Percentiles rank a stretch among this genome's conserved stretches.
These are phyloP conservation scores for Hermodice carunculata DNA, from an alignment of 2,888 invertebrate species.

Conservation along the genomic window DNA sequence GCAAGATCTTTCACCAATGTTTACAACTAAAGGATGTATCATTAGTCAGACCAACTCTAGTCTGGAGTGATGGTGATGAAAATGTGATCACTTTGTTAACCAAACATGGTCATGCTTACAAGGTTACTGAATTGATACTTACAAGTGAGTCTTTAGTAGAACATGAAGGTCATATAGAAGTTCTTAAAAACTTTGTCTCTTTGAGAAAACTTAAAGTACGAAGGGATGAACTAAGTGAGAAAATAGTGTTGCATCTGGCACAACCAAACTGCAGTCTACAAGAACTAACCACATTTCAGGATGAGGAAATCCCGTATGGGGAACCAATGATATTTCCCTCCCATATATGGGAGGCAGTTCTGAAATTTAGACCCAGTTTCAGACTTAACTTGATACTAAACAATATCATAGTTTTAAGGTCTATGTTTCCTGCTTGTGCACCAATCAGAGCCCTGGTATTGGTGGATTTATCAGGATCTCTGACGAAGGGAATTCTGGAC, in stretches of 20 bases:
- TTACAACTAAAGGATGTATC: not conserved
- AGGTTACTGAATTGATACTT: not conserved
- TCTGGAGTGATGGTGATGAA: conserved; percentile 7
- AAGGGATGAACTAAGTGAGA: not conserved
- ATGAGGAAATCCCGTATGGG: conserved; percentile 8
- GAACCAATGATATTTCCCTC: conserved; percentile 5
- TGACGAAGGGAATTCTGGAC: conserved; percentile 7
- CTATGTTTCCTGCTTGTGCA: conserved; percentile 1
- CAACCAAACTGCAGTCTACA: not conserved
- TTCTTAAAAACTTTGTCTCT: not conserved
- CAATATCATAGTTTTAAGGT: conserved; percentile 2
- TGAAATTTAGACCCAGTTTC: not conserved
- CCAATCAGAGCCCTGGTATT: conserved; percentile 1
- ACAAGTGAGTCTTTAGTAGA: conserved; percentile 8
- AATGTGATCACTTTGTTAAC: conserved; percentile 3
- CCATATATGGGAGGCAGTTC: not conserved
- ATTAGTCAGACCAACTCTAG: not conserved
- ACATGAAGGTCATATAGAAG: not conserved
- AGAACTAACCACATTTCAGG: conserved; percentile 2
- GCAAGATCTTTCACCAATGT: not conserved
- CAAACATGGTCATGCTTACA: not conserved
- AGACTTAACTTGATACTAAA: not conserved
- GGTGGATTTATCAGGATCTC: conserved; percentile 9
- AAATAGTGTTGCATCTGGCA: not conserved
- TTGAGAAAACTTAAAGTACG: not conserved